These are phyloP conservation scores for Pocillopora verrucosa DNA, from an alignment of 64 coral and sea anemone genomes.

Conservation along the genomic window DNA sequence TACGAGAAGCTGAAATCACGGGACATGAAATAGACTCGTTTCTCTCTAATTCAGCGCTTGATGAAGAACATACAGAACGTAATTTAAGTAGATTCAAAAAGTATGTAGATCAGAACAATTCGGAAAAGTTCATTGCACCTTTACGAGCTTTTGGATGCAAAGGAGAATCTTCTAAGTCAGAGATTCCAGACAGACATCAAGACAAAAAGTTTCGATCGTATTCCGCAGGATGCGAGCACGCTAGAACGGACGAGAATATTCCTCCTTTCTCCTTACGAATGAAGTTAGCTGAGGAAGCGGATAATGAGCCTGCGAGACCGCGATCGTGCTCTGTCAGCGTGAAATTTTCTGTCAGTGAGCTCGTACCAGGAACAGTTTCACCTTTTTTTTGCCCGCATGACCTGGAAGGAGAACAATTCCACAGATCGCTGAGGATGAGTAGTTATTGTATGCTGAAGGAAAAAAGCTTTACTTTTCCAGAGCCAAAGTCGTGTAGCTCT, in stretches of 20 bases:
- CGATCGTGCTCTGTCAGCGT: slow-evolving; percentile 8
- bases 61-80: neutral
- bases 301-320: neutral
- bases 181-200: neutral
- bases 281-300: neutral
- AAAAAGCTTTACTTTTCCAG: neutral
- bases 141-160: neutral
- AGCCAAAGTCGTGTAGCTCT: neutral
- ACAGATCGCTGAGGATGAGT: neutral
- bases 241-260: slow-evolving; percentile 9
- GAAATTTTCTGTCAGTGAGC: neutral
- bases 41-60: neutral
- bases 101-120: neutral
- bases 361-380: slow-evolving; percentile 9
- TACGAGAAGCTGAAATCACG: neutral
- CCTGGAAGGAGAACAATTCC: neutral
- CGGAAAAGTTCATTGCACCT: neutral
- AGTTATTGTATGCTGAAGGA: neutral
- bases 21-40: neutral
- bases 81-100: neutral
- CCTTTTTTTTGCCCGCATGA: neutral
- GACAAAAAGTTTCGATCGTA: slow-evolving; percentile 19
- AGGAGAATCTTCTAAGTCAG: neutral
- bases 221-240: slow-evolving; percentile 12
- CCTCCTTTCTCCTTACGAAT: neutral